phyloP scores from a whole-genome alignment of 2,888 invertebrate species.

The Bibio marci region DNA sequence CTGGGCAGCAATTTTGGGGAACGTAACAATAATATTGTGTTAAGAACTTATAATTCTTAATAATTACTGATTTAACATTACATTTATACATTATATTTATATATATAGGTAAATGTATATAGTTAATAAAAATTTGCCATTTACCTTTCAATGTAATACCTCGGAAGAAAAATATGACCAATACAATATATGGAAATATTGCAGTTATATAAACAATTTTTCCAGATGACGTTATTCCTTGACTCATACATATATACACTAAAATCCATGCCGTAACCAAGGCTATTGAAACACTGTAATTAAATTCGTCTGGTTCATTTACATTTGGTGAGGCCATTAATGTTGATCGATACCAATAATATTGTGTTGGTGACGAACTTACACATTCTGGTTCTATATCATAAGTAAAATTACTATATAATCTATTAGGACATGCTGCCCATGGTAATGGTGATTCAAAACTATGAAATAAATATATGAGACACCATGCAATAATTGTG shows the following conservation, averaged over 20 bases:
- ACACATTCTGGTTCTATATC: slow-evolving; percentile 64
- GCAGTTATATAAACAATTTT: slow-evolving; percentile 95
- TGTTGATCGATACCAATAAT: slow-evolving; percentile 89
- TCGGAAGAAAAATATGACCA: slow-evolving; percentile 89
- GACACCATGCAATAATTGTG: slow-evolving; percentile 95
- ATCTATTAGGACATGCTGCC: slow-evolving; percentile 76
- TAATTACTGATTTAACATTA: too few relatives aligned
- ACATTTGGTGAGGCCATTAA: slow-evolving; percentile 81
- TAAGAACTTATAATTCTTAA: too few relatives aligned
- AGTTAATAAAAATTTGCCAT: slow-evolving; percentile 19
- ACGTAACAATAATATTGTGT: too few relatives aligned
- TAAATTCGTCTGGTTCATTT: slow-evolving; percentile 69
- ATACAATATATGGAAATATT: slow-evolving; percentile 88
- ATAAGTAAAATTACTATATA: slow-evolving; percentile 54
- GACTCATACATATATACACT: slow-evolving; percentile 93
- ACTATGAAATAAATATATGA: slow-evolving; percentile 87
- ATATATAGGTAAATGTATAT: too few relatives aligned
- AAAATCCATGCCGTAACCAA: slow-evolving; percentile 82
- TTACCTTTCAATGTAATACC: slow-evolving; percentile 81
- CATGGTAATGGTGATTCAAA: slow-evolving; percentile 84
- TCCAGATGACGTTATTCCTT: slow-evolving; percentile 91
- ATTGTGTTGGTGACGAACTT: slow-evolving; percentile 77
- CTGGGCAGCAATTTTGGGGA: too few relatives aligned
- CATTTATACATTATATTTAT: too few relatives aligned
- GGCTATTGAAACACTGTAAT: slow-evolving; percentile 80